Evolutionary conservation across 2,113 vertebrate genomes (phyloP), one percentile per base, ranked within the genome.

Genomic region (Callipepla californica): DNA sequence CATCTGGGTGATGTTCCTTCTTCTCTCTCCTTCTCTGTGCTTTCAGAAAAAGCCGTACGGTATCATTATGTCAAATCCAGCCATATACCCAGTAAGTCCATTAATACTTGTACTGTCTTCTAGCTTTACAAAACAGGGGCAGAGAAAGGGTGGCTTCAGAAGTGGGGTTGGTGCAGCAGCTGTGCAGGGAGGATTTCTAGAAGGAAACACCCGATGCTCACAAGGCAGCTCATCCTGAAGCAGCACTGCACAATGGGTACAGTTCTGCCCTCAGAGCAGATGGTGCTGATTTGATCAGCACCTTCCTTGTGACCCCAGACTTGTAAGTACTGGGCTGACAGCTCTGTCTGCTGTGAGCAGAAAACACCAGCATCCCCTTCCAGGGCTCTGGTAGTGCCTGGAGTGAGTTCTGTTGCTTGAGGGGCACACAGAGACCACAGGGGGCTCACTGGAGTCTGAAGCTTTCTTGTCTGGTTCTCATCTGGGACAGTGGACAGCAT

Each of bases 51-150:
- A 0, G 0, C 96, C 96, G 0, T 73, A 80, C 0, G 82, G 85
- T 7, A 1, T 44, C 2, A 3, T 90, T 13, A 0, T 2, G 4
- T 13, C 93, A 4, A 94, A 94, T 4, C 92, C 95, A 19, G 48
- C 55, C 34, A 80, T 96, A 47, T 95, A 90, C 82, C 96, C 96
- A 12, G 96, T 96, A 90, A 96, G 95, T 92, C 34, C 45, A 1
- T 42, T 11, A 6, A 19, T 6, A 1, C 30, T 36, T 68, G 4
- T 6, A 26, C 50, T 28, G 6, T 3, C 23, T 72, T 28, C 17
- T 40, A 62, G 38, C 65, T 57, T 17, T 13, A 34, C 44, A 28
- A 69, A 53, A 38, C 17, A 9, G 47, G 11, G 6, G 11, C 0
- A 1, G 40, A 34, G 42, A 45, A 26, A 25, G 63, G 1, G 15